A percentile compares a stretch with the other conserved stretches of the same genome.
These are phyloP conservation scores for Rhinolophus ferrumequinum DNA, from an alignment of 2,113 vertebrate species.

Conservation along the genomic window DNA sequence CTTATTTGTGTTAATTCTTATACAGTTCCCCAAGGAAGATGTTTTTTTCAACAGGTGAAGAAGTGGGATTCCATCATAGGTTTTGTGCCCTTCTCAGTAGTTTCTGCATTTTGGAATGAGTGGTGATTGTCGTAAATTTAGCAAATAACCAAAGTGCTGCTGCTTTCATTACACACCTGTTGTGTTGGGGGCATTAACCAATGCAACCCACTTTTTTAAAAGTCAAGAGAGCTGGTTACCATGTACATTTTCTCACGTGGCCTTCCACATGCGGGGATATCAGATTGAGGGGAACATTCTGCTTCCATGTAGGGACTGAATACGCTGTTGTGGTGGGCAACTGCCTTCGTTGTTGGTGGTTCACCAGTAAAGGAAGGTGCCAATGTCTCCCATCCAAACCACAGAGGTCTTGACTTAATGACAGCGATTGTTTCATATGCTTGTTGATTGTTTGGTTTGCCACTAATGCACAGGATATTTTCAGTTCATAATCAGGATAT, in stretches of 20 bases:
- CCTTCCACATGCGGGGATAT: neutral
- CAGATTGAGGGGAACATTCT: neutral
- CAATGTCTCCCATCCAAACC: neutral
- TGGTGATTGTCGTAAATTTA: neutral
- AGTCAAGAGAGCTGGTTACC: neutral
- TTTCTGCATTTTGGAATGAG: neutral
- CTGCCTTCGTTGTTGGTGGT: neutral
- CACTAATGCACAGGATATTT: neutral
- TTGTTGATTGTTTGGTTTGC: neutral
- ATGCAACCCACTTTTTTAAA: neutral
- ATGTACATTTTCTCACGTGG: neutral
- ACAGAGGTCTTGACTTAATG: neutral
- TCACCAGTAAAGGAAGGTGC: neutral
- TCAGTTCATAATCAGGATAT: neutral
- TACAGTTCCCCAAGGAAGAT: neutral
- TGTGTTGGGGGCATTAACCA: neutral
- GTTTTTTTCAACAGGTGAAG: neutral
- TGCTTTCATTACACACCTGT: neutral
- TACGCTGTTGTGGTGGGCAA: neutral
- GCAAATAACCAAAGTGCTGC: neutral
- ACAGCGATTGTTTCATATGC: neutral
- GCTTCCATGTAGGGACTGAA: neutral
- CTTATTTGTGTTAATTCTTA: neutral
- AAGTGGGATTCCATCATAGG: neutral
- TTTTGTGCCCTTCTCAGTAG: neutral